phyloP scores from a whole-genome alignment of 2,888 invertebrate genomes.

The Leistus spinibarbis region DNA sequence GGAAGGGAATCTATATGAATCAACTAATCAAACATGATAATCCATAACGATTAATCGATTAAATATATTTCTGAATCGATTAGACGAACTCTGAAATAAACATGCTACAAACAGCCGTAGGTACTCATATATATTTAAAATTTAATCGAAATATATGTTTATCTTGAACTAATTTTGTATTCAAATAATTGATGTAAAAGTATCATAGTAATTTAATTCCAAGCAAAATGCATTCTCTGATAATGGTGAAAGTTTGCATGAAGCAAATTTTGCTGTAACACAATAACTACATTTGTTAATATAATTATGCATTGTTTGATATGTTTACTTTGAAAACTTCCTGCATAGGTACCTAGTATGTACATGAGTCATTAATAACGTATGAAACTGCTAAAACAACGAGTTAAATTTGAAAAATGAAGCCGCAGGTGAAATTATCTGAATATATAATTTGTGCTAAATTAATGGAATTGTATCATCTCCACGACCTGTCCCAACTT shows the following conservation, averaged over 20 bases:
- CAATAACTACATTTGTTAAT: neutral
- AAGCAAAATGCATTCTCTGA: neutral
- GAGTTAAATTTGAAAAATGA: neutral
- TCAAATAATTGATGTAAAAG: too few relatives aligned
- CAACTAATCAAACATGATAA: too few relatives aligned
- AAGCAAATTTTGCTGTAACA: neutral
- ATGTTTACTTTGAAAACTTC: neutral
- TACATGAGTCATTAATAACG: neutral
- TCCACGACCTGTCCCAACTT: neutral
- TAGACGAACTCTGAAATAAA: too few relatives aligned
- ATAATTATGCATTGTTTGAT: neutral
- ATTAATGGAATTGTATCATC: neutral
- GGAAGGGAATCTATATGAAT: too few relatives aligned
- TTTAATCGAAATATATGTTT: too few relatives aligned
- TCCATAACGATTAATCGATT: too few relatives aligned
- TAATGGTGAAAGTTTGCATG: neutral
- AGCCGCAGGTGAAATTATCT: neutral
- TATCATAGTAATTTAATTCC: neutral
- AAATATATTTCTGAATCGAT: too few relatives aligned
- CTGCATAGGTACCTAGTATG: neutral
- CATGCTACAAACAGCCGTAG: too few relatives aligned
- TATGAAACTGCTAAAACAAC: neutral
- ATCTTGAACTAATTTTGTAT: too few relatives aligned
- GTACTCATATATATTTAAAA: too few relatives aligned
- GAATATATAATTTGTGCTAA: neutral